These are phyloP conservation scores for Limosa lapponica DNA, from an alignment of 2,797 vertebrate genomes.

Conservation along the genomic window DNA sequence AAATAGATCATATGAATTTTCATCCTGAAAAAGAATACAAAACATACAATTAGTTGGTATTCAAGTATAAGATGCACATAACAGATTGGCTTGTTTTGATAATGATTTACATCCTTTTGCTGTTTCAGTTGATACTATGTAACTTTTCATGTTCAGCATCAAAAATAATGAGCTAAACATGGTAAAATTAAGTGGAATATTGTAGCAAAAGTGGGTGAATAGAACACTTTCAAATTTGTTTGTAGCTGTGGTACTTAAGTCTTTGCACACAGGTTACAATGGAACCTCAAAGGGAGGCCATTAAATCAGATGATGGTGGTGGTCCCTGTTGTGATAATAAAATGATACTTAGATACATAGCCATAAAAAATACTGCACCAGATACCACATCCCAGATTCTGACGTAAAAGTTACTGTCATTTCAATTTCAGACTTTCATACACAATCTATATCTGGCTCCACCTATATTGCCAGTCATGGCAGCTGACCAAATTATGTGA, in stretches of 20 bases:
- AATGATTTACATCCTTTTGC: neutral
- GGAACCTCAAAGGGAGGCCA: rapidly evolving
- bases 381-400: neutral
- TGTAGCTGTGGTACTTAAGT: neutral
- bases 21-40: neutral
- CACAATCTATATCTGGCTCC: neutral
- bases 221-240: neutral
- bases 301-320: neutral
- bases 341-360: neutral
- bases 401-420: neutral
- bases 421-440: neutral
- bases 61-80: neutral
- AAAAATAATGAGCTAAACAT: neutral
- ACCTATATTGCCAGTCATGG: neutral
- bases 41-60: neutral
- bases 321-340: neutral
- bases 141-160: neutral
- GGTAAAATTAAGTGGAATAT: neutral
- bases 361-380: neutral
- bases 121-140: neutral
- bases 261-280: neutral
- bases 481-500: rapidly evolving
- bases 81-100: neutral
- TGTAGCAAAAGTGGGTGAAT: neutral
- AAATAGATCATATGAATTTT: neutral